phyloP scores from a whole-genome alignment of 2,113 vertebrate genomes.

The Phodopus roborovskii region DNA sequence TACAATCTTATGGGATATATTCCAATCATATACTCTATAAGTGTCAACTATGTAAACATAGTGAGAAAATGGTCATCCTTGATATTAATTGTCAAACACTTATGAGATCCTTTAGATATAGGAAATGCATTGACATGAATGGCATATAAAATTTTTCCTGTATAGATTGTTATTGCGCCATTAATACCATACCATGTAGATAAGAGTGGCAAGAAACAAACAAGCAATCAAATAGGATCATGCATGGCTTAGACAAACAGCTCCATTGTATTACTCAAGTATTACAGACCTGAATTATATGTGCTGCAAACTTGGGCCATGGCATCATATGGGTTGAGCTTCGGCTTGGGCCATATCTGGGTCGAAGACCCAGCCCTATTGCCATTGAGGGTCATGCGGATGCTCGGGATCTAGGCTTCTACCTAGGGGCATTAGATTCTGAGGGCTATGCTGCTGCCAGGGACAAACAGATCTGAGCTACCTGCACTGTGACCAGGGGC shows the following conservation, averaged over 20 bases:
- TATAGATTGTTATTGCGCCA: conserved; percentile 57
- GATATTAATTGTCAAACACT: conserved; percentile 66
- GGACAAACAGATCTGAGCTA: not conserved
- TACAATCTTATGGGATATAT: conserved; percentile 61
- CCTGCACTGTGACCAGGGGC: not conserved
- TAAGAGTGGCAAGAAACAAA: conserved; percentile 56
- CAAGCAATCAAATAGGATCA: conserved; percentile 25
- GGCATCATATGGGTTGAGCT: not conserved
- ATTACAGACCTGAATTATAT: not conserved
- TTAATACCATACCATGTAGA: conserved; percentile 69
- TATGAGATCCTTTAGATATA: conserved; percentile 47
- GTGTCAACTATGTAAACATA: conserved; percentile 55
- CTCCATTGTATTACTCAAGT: conserved; percentile 1
- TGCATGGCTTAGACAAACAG: conserved; percentile 30
- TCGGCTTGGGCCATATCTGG: too few relatives aligned
- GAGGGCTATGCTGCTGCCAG: not conserved
- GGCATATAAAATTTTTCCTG: conserved; percentile 34
- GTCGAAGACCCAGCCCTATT: not conserved
- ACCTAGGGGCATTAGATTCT: not conserved
- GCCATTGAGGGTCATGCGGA: too few relatives aligned
- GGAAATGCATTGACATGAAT: conserved; percentile 46
- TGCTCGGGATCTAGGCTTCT: too few relatives aligned
- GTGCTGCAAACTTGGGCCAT: not conserved
- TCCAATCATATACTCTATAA: conserved; percentile 59
- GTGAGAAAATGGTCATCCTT: conserved; percentile 58